These are phyloP conservation scores for Callinectes sapidus DNA, from an alignment of 2,888 invertebrate species.

Conservation along the genomic window DNA sequence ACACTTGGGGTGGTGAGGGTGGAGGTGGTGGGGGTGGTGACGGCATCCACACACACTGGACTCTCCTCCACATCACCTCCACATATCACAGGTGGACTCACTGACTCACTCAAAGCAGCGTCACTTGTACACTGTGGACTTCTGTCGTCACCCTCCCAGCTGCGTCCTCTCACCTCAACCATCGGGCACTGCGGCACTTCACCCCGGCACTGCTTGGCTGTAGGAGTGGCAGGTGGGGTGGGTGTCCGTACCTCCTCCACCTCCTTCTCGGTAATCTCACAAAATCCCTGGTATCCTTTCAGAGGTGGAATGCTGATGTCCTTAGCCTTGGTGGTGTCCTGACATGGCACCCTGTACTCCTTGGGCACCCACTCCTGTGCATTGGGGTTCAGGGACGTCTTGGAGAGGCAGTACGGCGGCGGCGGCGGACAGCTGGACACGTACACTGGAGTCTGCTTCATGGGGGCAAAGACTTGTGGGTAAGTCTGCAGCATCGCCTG, in stretches of 20 bases:
- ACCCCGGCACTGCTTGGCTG: not conserved
- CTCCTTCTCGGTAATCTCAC: slow-evolving; percentile 52
- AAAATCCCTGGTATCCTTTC: not conserved
- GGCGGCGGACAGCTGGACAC: not conserved
- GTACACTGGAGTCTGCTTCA: not conserved
- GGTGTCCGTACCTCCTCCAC: slow-evolving; percentile 2
- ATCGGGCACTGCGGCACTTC: not conserved
- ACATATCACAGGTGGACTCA: too few relatives aligned
- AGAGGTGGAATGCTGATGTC: not conserved
- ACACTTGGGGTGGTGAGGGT: too few relatives aligned
- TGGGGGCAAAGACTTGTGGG: not conserved
- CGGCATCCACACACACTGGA: not conserved
- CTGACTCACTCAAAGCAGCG: too few relatives aligned
- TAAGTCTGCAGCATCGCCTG: not conserved
- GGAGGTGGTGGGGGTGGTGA: too few relatives aligned
- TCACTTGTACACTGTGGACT: too few relatives aligned
- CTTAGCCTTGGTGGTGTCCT: not conserved
- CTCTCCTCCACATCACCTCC: too few relatives aligned
- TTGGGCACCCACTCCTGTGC: slow-evolving; percentile 62
- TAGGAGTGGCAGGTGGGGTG: not conserved
- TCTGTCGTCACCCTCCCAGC: too few relatives aligned
- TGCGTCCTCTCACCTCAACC: too few relatives aligned
- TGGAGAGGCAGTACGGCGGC: not conserved
- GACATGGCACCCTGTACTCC: not conserved
- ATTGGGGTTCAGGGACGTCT: slow-evolving; percentile 56